Conservation (phyloP, 2,888 invertebrate genomes). For the Protophormia terraenovae region DNA sequence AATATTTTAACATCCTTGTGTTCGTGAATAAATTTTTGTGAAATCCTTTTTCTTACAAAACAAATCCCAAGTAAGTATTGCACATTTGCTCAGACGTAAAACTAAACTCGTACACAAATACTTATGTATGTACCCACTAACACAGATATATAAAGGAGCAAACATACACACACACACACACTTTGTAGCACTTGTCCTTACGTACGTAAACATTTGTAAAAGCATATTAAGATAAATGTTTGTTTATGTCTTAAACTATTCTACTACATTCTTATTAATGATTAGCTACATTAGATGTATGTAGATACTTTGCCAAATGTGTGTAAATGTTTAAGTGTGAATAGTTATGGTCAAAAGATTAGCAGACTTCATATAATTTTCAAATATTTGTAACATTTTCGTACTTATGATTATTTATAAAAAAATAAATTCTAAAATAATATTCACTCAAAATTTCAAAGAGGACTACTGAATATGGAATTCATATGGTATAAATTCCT, state of each 20-base stretch:
- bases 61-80: conserved; percentile 36
- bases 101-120: neutral
- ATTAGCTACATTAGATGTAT: conserved; percentile 40
- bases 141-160: neutral
- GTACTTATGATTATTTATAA: too few species aligned
- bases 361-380: neutral
- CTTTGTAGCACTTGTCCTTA: conserved; percentile 23
- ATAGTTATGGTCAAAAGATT: neutral
- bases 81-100: conserved; percentile 28
- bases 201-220: conserved; percentile 33
- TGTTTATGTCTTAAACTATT: conserved; percentile 57
- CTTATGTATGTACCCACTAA: neutral
- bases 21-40: conserved; percentile 53
- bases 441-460: too few species aligned
- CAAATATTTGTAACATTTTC: too few species aligned
- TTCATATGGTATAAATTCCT: too few species aligned
- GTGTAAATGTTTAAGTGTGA: conserved; percentile 17
- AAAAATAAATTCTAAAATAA: too few species aligned
- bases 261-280: conserved; percentile 51
- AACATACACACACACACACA: neutral
- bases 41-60: conserved; percentile 49
- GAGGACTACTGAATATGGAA: too few species aligned
- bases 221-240: conserved; percentile 64
- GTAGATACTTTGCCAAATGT: neutral
- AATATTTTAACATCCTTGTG: conserved; percentile 60